A percentile compares a stretch with the other conserved stretches of the same genome.
phyloP scores from a whole-genome alignment of 2,113 vertebrate genomes.

The Peromyscus leucopus region DNA sequence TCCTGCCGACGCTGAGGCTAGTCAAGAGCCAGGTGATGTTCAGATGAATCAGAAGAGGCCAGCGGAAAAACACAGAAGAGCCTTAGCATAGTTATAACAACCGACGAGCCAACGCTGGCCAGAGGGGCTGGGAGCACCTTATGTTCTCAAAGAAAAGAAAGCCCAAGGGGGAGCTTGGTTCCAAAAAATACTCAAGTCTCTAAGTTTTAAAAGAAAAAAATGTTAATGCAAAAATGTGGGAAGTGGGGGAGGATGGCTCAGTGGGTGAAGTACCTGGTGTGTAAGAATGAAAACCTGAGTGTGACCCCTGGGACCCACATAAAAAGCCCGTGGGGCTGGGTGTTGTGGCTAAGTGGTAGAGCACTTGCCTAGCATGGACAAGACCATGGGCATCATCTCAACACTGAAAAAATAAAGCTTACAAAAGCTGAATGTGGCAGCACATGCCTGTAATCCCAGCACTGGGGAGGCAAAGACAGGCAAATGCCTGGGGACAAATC shows the following conservation, averaged over 20 bases:
- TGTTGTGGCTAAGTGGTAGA: neutral
- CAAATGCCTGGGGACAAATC: neutral
- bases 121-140: neutral
- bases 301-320: neutral
- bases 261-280: neutral
- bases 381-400: neutral
- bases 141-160: neutral
- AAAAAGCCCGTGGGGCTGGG: neutral
- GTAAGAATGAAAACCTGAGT: no score
- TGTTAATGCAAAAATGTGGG: neutral
- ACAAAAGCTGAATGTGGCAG: neutral
- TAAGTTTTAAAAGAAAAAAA: constrained; percentile 39
- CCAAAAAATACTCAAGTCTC: neutral
- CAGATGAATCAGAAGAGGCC: neutral
- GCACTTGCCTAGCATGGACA: neutral
- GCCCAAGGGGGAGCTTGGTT: neutral
- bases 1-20: neutral
- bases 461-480: neutral
- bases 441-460: neutral
- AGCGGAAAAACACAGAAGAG: neutral
- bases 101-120: neutral
- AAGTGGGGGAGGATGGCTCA: neutral
- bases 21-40: neutral
- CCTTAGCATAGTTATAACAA: neutral
- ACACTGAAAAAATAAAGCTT: neutral